phyloP scores from a whole-genome alignment of 2,113 vertebrate genomes.

The Thunnus thynnus region DNA sequence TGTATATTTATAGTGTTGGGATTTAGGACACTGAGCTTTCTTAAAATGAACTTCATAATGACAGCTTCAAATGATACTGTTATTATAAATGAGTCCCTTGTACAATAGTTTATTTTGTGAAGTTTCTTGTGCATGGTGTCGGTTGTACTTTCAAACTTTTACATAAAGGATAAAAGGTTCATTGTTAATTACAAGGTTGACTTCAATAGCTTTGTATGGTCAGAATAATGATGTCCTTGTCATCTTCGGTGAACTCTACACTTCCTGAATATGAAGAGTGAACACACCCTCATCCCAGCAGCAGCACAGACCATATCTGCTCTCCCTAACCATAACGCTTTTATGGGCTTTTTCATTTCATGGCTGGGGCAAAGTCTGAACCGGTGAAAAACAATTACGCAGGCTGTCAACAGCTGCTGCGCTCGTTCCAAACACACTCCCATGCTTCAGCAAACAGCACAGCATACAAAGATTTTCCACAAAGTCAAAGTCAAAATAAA shows the following conservation, averaged over 20 bases:
- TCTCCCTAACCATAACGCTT: constrained; percentile 43
- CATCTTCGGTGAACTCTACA: constrained; percentile 18
- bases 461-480: constrained; percentile 35
- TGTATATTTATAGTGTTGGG: too few relatives aligned
- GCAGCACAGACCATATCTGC: constrained; percentile 36
- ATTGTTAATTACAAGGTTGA: background rate
- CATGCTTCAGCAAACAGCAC: constrained; percentile 56
- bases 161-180: background rate
- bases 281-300: background rate
- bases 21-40: too few relatives aligned
- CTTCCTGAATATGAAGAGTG: constrained; percentile 7
- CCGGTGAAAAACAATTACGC: constrained; percentile 72
- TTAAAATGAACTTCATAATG: too few relatives aligned
- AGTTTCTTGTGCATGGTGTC: too few relatives aligned
- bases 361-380: constrained; percentile 68
- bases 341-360: constrained; percentile 71
- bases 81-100: too few relatives aligned
- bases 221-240: constrained; percentile 19
- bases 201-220: constrained; percentile 5
- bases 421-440: constrained; percentile 47
- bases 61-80: too few relatives aligned
- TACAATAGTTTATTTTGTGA: too few relatives aligned
- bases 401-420: constrained; percentile 68
- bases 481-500: constrained; percentile 46
- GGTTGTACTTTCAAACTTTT: background rate